These are phyloP conservation scores for Ciconia stormi DNA, from an alignment of 2,113 vertebrate species.

Conservation along the genomic window DNA sequence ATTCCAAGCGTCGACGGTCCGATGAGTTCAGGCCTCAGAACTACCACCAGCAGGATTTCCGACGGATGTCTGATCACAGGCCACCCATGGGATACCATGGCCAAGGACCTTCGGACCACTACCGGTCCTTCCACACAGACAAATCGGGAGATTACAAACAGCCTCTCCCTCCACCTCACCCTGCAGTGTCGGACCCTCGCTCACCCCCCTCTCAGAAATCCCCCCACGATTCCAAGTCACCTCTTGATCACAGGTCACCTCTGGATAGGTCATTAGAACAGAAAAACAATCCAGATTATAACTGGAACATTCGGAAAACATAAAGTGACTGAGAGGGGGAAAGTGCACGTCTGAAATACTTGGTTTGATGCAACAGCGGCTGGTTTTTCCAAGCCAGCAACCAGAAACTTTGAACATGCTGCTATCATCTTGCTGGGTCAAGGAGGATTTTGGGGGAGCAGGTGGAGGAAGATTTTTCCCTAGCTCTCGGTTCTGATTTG, in stretches of 20 bases:
- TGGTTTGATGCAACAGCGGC: constrained; percentile 34
- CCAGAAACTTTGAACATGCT: constrained; percentile 55
- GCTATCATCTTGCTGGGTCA: constrained; percentile 53
- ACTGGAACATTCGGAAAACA: constrained; percentile 91
- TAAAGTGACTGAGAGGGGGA: constrained; percentile 62
- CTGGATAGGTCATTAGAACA: constrained; percentile 88
- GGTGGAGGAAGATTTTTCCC: constrained; percentile 12
- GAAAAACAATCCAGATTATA: constrained; percentile 85
- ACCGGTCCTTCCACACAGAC: constrained; percentile 89
- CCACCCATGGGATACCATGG: constrained; percentile 80
- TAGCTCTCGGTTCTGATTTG: constrained; percentile 3
- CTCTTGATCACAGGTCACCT: constrained; percentile 80
- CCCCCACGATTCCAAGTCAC: constrained; percentile 90
- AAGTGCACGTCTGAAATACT: background rate
- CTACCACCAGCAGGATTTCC: constrained; percentile 92
- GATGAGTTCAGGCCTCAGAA: constrained; percentile 91
- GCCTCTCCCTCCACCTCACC: constrained; percentile 77
- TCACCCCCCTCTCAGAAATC: constrained; percentile 93
- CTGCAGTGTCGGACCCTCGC: constrained; percentile 84
- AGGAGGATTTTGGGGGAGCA: constrained; percentile 41
- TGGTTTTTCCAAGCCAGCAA: constrained; percentile 34
- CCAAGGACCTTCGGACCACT: constrained; percentile 88
- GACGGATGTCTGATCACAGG: constrained; percentile 90
- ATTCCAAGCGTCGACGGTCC: constrained; percentile 87
- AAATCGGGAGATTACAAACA: constrained; percentile 85